Percentiles rank a stretch among this genome's conserved stretches.
phyloP scores from a whole-genome alignment of 2,113 vertebrate species.

The Xenopus laevis region DNA sequence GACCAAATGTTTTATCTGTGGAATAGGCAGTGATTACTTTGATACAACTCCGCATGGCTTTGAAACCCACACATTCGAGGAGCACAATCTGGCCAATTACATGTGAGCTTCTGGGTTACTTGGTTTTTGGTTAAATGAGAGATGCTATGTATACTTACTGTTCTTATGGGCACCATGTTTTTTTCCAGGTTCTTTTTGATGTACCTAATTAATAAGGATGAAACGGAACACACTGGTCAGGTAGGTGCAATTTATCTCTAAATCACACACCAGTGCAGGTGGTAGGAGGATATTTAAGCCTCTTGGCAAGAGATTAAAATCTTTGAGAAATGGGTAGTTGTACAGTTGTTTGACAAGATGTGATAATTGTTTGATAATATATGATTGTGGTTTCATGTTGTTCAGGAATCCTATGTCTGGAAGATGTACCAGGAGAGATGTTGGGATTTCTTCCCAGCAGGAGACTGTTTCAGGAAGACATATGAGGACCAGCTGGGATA shows the following conservation, averaged over 20 bases:
- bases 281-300: too few species aligned
- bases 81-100: conserved; percentile 86
- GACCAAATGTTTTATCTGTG: conserved; percentile 94
- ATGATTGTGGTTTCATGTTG: neutral
- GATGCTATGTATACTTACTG: neutral
- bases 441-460: conserved; percentile 91
- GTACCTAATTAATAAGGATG: conserved; percentile 93
- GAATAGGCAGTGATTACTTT: conserved; percentile 90
- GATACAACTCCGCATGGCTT: conserved; percentile 89
- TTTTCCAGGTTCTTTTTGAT: conserved; percentile 86
- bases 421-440: conserved; percentile 90
- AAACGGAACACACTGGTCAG: conserved; percentile 92
- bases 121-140: neutral
- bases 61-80: conserved; percentile 86
- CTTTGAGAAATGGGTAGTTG: too few species aligned
- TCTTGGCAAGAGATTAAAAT: too few species aligned
- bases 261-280: too few species aligned
- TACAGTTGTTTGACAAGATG: too few species aligned
- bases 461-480: conserved; percentile 90
- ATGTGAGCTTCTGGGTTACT: conserved; percentile 56
- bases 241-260: conserved; percentile 55
- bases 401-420: conserved; percentile 89
- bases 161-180: neutral
- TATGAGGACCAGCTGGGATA: conserved; percentile 90
- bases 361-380: too few species aligned